These are phyloP conservation scores for Heliothis subflexa DNA, from an alignment of 1,140 invertebrate genomes.

Conservation along the genomic window DNA sequence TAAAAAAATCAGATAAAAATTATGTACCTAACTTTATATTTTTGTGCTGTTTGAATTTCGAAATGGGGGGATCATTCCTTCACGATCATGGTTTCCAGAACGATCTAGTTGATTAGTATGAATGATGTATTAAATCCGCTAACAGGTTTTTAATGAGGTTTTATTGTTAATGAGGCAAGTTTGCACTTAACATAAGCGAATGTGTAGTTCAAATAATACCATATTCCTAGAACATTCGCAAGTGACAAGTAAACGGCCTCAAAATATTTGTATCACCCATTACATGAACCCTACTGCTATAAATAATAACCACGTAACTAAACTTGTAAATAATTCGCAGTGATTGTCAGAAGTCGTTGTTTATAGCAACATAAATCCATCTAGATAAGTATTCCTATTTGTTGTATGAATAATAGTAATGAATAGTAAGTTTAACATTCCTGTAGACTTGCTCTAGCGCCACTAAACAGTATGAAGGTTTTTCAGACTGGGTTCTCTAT, in stretches of 20 bases:
- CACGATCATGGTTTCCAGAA: too few relatives aligned
- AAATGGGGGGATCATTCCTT: too few relatives aligned
- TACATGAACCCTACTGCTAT: background rate
- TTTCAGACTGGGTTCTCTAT: background rate
- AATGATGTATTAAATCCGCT: too few relatives aligned
- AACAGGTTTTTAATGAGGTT: too few relatives aligned
- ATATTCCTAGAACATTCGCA: too few relatives aligned
- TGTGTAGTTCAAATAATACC: too few relatives aligned
- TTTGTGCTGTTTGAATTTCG: too few relatives aligned
- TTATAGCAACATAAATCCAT: slow-evolving; percentile 45
- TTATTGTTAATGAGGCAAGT: too few relatives aligned
- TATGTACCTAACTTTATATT: too few relatives aligned
- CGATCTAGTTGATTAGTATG: too few relatives aligned
- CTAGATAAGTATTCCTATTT: slow-evolving; percentile 41
- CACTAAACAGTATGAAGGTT: slow-evolving; percentile 3
- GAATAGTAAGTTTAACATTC: slow-evolving; percentile 46
- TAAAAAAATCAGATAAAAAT: too few relatives aligned
- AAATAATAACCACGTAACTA: slow-evolving; percentile 13
- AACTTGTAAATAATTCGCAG: slow-evolving; percentile 26
- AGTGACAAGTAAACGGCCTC: background rate
- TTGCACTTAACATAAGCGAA: too few relatives aligned
- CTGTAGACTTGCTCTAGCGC: slow-evolving; percentile 33
- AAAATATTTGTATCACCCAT: slow-evolving; percentile 1
- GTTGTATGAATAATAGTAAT: slow-evolving; percentile 32
- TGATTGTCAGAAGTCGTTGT: slow-evolving; percentile 29